Percentiles rank a stretch among this genome's conserved stretches.
Evolutionary conservation across 2,888 invertebrate genomes (phyloP).

Genomic region (Pachydiplax longipennis): DNA sequence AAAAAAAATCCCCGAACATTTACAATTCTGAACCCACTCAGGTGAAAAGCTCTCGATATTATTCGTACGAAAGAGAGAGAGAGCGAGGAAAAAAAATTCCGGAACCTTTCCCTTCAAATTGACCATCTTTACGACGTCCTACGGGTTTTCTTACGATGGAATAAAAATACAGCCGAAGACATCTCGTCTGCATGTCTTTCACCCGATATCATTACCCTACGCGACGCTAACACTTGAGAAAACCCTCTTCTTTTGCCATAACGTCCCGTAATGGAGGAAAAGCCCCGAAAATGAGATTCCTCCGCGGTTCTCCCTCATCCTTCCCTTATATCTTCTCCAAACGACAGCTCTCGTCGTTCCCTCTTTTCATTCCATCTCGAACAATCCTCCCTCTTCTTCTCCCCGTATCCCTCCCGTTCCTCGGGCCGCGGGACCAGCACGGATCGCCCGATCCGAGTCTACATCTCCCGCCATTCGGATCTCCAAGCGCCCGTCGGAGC

Average conservation of each 20-base stretch:
- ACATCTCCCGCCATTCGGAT: neutral
- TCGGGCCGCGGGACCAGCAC: neutral
- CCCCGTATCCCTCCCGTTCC: neutral
- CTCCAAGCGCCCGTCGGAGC: neutral
- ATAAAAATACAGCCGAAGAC: no score
- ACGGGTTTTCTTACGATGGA: no score
- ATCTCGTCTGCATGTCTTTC: no score
- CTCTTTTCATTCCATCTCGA: neutral
- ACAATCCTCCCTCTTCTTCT: neutral
- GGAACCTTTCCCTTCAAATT: no score
- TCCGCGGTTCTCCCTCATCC: neutral
- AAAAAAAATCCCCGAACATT: no score
- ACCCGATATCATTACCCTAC: neutral
- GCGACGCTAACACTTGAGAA: neutral
- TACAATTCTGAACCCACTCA: no score
- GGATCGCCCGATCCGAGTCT: neutral
- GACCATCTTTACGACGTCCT: no score
- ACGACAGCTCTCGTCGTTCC: neutral
- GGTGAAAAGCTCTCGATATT: no score
- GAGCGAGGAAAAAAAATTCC: no score
- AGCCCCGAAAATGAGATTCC: slow-evolving; percentile 12
- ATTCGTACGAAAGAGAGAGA: no score
- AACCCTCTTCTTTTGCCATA: neutral
- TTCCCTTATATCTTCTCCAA: neutral
- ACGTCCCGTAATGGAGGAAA: neutral